Percentiles rank a stretch among this genome's conserved stretches.
phyloP scores from a whole-genome alignment of 1,140 invertebrate genomes.

The Microplitis demolitor region DNA sequence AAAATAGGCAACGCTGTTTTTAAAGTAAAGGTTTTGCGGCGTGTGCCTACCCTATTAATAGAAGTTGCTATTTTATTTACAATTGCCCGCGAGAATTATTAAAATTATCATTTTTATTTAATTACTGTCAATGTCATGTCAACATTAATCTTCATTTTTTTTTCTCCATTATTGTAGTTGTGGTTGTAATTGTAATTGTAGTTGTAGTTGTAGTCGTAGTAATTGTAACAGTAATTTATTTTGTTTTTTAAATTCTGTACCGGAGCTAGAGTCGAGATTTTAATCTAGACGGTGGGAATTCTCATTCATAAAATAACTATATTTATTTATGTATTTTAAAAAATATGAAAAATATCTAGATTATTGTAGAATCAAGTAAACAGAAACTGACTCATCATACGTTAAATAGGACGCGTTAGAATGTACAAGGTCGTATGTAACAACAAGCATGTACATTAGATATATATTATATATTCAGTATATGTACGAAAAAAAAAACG shows the following conservation, averaged over 20 bases:
- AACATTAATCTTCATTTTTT: neutral
- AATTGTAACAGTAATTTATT: too few species aligned
- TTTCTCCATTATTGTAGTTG: neutral
- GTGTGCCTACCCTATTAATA: constrained; percentile 17
- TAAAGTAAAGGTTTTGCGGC: constrained; percentile 29
- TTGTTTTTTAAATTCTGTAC: too few species aligned
- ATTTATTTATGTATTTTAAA: neutral
- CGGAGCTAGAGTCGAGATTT: too few species aligned
- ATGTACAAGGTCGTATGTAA: constrained; percentile 16
- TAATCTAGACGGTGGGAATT: too few species aligned
- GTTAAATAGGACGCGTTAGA: constrained; percentile 13
- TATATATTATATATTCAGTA: neutral
- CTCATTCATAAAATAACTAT: neutral
- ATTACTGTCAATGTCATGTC: neutral
- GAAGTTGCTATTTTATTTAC: neutral
- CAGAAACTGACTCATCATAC: neutral
- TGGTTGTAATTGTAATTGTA: neutral
- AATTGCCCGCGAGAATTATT: neutral
- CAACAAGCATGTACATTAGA: neutral
- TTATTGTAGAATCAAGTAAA: neutral
- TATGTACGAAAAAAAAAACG: too few species aligned
- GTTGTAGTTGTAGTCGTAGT: too few species aligned
- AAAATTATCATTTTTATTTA: neutral
- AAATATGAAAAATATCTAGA: neutral
- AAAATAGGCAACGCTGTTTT: constrained; percentile 46